Percentiles rank a stretch among this genome's conserved stretches.
Evolutionary conservation across 35 echinoderm and acorn worm genomes (phyloP).

Genomic region (Apostichopus japonicus): DNA sequence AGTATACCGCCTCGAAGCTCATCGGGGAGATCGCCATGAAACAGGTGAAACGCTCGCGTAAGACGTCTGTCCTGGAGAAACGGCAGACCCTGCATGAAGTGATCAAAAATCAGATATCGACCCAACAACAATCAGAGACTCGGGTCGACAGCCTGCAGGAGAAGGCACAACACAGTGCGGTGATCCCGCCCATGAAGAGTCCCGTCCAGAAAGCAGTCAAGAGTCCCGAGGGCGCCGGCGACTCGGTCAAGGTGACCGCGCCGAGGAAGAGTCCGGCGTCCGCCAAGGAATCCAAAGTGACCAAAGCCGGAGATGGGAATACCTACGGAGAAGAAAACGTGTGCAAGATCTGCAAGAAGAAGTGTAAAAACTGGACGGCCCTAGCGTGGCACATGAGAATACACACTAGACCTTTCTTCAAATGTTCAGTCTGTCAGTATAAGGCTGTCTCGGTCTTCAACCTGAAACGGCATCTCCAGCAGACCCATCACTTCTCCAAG

Average conservation of each 20-base stretch:
- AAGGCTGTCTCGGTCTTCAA: constrained; percentile 65
- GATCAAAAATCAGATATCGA: constrained; percentile 64
- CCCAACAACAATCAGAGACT: neutral
- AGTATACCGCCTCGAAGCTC: constrained; percentile 72
- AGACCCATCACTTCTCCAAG: constrained; percentile 70
- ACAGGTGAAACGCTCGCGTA: constrained; percentile 68
- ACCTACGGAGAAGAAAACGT: constrained; percentile 25
- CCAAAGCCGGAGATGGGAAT: neutral
- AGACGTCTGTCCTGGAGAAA: constrained; percentile 63
- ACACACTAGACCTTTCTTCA: constrained; percentile 89
- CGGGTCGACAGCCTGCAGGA: neutral
- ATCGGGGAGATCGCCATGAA: constrained; percentile 93
- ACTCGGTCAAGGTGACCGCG: constrained; percentile 12
- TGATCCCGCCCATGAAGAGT: constrained; percentile 29
- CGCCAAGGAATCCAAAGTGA: constrained; percentile 28
- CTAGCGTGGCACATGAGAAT: constrained; percentile 96
- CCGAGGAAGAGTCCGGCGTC: constrained; percentile 41
- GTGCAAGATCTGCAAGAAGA: constrained; percentile 91
- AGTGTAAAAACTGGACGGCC: constrained; percentile 94
- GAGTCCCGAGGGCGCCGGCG: constrained; percentile 27
- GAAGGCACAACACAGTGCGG: constrained; percentile 33
- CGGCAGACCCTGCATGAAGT: constrained; percentile 73
- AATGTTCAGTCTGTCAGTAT: constrained; percentile 83
- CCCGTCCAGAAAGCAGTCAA: constrained; percentile 38
- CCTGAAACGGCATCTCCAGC: constrained; percentile 74